Base-by-base conservation (phyloP, 2,797 vertebrate species). In the Scomberomorus guttatus region DNA sequence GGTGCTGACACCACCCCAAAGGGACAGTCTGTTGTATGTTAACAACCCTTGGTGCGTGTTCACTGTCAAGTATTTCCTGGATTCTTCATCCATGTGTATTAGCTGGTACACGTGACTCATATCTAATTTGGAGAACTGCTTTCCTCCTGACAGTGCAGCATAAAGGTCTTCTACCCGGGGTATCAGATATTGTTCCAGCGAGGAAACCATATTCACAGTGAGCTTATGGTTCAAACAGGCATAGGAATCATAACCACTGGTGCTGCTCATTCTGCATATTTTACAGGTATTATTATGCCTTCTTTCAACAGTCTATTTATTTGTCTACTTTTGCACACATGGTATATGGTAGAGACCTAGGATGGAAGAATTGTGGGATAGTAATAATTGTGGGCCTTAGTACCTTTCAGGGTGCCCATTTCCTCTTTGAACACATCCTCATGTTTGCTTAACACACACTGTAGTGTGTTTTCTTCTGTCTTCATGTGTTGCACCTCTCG, bases 361-460 rank as follows among this genome's bases (percentile, higher is more conserved):
- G 64, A 8, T 17, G 27, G 20, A 46, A 75, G 18, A 80, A 74
- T 4, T 12, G 14, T 39, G 34, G 54, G 13, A n/a, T 2, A 3
- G 57, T 46, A 48, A 74, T 44, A 3, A 73, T 57, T 22, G 46
- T 37, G 1, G 1, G 62, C 62, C n/a, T 37, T 60, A 14, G 70
- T 73, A 2, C 69, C 48, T 34, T 37, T 79, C 20, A 67, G 22
- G 24, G 69, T 66, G 0, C 66, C 67, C 22, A 63, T 32, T 25
- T 66, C 62, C n/a, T 66, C 68, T 17, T 54, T 69, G 39, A 69
- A 75, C n/a, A 62, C 64, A 17, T 52, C 29, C 22, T 51, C 37
- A 12, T 13, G 11, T 39, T 39, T 39, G 39, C 39, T 39, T 39
- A 39, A 13, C 11, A 39, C 39, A 12, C 51, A 14, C 48, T 75